Percentiles rank a stretch among this genome's conserved stretches.
Conservation (phyloP, 2,113 vertebrate species). For the Burhinus bistriatus region DNA sequence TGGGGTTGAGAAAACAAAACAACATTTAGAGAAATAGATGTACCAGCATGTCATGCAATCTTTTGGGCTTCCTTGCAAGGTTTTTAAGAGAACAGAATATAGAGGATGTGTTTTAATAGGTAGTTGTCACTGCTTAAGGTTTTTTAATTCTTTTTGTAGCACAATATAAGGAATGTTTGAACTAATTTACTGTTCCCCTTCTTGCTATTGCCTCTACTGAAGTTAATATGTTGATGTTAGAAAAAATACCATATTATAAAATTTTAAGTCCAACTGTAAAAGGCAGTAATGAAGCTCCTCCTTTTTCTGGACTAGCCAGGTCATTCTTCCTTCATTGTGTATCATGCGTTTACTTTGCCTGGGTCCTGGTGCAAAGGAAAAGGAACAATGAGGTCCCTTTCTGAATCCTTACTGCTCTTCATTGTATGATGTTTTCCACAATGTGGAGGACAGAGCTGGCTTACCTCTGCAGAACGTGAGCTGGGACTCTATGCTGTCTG, state of each 20-base stretch:
- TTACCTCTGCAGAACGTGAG: not conserved
- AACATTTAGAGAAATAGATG: not conserved
- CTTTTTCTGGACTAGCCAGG: not conserved
- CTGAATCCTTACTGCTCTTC: not conserved
- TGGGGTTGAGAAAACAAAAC: not conserved
- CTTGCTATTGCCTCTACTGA: not conserved
- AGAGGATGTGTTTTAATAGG: not conserved
- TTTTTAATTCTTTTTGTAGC: not conserved
- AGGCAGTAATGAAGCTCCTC: not conserved
- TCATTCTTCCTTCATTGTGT: not conserved
- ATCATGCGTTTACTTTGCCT: not conserved
- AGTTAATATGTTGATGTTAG: not conserved
- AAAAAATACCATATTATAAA: not conserved
- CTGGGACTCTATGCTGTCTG: not conserved
- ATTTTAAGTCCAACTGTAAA: not conserved
- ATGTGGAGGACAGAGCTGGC: not conserved
- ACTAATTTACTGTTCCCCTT: not conserved
- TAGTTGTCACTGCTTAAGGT: not conserved
- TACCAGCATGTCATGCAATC: not conserved
- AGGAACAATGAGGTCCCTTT: not conserved
- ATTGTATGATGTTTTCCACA: not conserved
- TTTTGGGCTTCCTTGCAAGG: not conserved
- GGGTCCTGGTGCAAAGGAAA: not conserved
- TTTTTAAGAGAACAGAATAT: not conserved
- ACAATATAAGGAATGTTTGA: not conserved